Base-by-base conservation (phyloP, 2,888 invertebrate species). In the Tuta absoluta region DNA sequence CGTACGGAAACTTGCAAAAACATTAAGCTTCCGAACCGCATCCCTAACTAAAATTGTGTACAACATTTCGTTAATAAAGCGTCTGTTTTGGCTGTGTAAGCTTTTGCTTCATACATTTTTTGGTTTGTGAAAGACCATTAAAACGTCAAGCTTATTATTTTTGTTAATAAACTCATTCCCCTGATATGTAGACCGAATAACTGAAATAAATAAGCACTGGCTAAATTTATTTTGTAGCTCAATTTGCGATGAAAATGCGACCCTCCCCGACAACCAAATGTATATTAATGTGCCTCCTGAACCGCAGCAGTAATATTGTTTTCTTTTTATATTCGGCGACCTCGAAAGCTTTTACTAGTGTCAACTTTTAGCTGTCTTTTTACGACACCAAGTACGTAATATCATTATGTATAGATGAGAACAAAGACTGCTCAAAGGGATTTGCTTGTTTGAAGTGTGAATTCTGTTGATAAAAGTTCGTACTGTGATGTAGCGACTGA, bases 221-320 rank as follows among this genome's bases (percentile, higher is more conserved):
- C 51, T 51, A 62, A 53, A 84, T 86, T 85, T 85, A 86, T 86
- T 87, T 85, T 80, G 81, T 81, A 75, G 81, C 79, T 82, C 81
- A 85, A 84, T 86, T 86, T 82, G 80, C 83, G 84, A 82, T 81
- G 81, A 84, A 83, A 88, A 81, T 79, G 76, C 75, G 79, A 77
- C 79, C 80, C 79, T 73, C 74, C 75, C 76, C 75, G 72, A 70
- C 74, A 69, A 72, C 85, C 82, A 89, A 91, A 91, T 90, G 85
- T 89, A 85, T 89, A 91, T 89, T 89, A 89, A 89, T 89, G 88
- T 85, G 82, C 78, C 80, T 76, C 81, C 82, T 82, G 74, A 81
- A 86, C 84, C 84, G 74, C 83, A 81, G 77, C 75, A 79, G 83
- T 87, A 85, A 88, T 89, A 88, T 85, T 85, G 85, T 89, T 85